A percentile compares a stretch with the other conserved stretches of the same genome.
phyloP scores from a whole-genome alignment of 2,113 vertebrate species.

The Vulpes vulpes region DNA sequence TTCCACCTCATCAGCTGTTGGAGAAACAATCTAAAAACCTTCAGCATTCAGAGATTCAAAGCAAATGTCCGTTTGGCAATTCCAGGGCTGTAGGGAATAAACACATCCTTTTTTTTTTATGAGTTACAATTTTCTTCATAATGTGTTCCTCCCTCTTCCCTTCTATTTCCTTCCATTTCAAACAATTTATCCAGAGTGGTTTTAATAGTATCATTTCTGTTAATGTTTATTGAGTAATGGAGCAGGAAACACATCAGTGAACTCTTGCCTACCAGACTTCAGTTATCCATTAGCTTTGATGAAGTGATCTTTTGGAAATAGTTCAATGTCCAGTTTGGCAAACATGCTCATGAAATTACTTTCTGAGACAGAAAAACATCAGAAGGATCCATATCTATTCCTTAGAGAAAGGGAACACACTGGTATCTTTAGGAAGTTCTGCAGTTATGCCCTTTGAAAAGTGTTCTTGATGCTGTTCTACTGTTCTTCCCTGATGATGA shows the following conservation, averaged over 20 bases:
- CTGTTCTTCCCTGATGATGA: background rate
- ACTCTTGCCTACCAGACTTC: background rate
- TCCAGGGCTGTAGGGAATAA: background rate
- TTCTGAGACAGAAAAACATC: constrained; percentile 55
- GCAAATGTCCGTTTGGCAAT: background rate
- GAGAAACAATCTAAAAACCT: background rate
- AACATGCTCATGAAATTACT: constrained; percentile 30
- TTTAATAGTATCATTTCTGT: constrained; percentile 1
- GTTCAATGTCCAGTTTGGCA: constrained; percentile 55
- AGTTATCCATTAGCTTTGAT: constrained; percentile 65
- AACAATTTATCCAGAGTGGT: constrained; percentile 8
- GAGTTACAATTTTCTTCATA: background rate
- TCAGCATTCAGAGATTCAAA: background rate
- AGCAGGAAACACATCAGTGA: constrained; percentile 51
- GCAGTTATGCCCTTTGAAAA: background rate
- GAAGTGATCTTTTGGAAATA: constrained; percentile 63
- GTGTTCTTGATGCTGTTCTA: background rate
- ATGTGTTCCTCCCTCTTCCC: background rate
- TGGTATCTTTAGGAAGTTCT: background rate
- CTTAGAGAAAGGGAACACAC: background rate
- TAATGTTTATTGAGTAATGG: constrained; percentile 68
- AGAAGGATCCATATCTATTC: background rate
- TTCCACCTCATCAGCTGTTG: background rate
- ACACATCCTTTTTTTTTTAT: background rate
- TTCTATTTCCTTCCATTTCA: background rate